Base-by-base conservation (phyloP, 1,140 invertebrate species). In the Nymphalis io region DNA sequence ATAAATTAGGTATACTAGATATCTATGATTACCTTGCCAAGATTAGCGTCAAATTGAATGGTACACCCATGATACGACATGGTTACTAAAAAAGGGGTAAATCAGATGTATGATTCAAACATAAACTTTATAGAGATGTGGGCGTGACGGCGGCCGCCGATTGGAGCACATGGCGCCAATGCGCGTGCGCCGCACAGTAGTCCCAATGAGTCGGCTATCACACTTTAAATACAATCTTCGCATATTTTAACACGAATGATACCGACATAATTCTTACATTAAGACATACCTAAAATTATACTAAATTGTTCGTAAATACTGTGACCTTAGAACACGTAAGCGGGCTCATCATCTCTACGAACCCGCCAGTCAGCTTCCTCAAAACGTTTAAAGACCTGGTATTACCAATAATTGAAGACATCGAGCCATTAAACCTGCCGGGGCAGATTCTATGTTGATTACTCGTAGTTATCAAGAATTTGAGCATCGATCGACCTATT, bases 391-490 rank as follows among this genome's bases (percentile, higher is more conserved):
- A 88, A 76, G 73, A 75, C 77, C 81, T 74, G 79, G 87, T 86
- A 91, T 91, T 91, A 89, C 85, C 85, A 83, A 88, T 91, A 89
- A 91, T 91, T 91, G 87, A 86, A 86, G 81, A 84, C 76, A 71
- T 80, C 74, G 74, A 66, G 73, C 82, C 80, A 89, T 88, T 87
- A 87, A 86, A 78, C 77, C 79, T 79, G 81, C 79, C 80, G 82
- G 72, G 76, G 84, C 83, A 72, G 82, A 78, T 81, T 86, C 86
- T 89, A 87, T 89, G 84, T 82, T 83, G 87, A 91, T 91, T 86
- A 80, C 87, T 85, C 80, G 85, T 87, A 87, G 84, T 89, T 91
- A 91, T 88, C 83, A 84, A 84, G 86, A 89, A 89, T 88, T 88
- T 83, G 81, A 83, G 78, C 74, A 85, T 82, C 81, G 80, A 60